These are phyloP conservation scores for Meiosimyza platycephala DNA, from an alignment of 2,888 invertebrate species.

Conservation along the genomic window DNA sequence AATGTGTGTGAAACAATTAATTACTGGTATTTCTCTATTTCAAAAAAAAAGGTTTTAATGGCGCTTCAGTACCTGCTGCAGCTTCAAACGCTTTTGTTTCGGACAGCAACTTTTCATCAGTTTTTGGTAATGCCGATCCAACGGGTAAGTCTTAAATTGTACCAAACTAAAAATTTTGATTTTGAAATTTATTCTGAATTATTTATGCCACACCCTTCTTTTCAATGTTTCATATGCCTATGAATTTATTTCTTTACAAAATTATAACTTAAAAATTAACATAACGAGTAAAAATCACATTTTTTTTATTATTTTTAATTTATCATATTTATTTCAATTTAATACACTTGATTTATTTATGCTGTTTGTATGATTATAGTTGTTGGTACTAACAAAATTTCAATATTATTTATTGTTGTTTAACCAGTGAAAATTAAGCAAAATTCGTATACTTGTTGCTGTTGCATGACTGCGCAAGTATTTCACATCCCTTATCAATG, in stretches of 20 bases:
- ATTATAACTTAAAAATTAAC: too few relatives aligned
- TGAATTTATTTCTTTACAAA: background rate
- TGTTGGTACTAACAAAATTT: background rate
- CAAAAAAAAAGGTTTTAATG: constrained; percentile 65
- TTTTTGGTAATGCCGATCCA: constrained; percentile 82
- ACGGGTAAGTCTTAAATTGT: constrained; percentile 70
- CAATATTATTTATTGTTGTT: constrained; percentile 1
- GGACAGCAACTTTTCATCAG: constrained; percentile 88
- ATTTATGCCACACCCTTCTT: background rate
- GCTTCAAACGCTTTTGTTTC: constrained; percentile 77
- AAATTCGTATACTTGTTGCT: background rate
- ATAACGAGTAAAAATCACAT: background rate
- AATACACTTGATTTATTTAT: background rate
- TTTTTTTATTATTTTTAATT: too few relatives aligned
- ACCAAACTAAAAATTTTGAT: too few relatives aligned
- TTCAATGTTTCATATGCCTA: constrained; percentile 18
- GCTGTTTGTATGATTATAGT: background rate
- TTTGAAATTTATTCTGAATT: background rate
- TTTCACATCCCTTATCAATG: background rate
- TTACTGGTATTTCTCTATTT: too few relatives aligned
- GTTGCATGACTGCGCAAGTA: constrained; percentile 7
- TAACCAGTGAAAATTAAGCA: background rate
- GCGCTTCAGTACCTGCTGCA: constrained; percentile 65
- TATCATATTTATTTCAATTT: background rate
- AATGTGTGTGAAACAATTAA: too few relatives aligned